Base-by-base conservation (phyloP, 2,888 invertebrate species). In the Xestia xanthographa region DNA sequence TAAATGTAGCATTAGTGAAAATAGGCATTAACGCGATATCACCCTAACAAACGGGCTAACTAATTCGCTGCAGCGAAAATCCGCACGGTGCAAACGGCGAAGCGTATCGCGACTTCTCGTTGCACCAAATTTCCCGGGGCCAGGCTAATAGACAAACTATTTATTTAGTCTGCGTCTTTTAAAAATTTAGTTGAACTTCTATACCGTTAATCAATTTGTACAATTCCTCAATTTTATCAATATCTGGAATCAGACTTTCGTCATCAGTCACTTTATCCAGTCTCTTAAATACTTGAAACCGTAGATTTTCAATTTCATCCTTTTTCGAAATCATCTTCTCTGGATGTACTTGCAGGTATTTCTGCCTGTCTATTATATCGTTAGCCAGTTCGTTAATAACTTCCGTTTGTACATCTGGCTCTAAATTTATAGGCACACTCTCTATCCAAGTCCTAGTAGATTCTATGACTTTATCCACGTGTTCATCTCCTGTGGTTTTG, bases 281-380 rank as follows among this genome's bases (percentile, higher is more conserved):
- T 78, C 89, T 90, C 76, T 90, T 91, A 65, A 89, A 92, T 0
- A 93, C 79, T 84, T 93, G 92, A 83, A 92, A 93, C 71, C 91
- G 92, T 43, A 94, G 83, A 86, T 92, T 89, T 79, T 93, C 92
- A 0, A 92, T 62, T 82, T 93, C 93, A 11, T 91, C 92, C 53
- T 83, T 77, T 12, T 84, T 75, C 0, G 90, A 88, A 5, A 80
- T 75, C 73, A 87, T 88, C 1, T 84, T 82, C 0, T 83, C 84
- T 17, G 91, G 89, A 67, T 92, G 90, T 5, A 90, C 34, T 82
- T 92, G 90, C 53, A 93, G 85, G 82, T 93, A 94, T 70, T 91
- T 93, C 11, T 91, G 89, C 67, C 93, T 89, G 53, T 93, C 92
- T 11, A 90, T 50, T 11, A 93, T 90, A 67, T 94, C 93, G 5